Base-by-base conservation (phyloP, 2,888 invertebrate genomes). In the Tetrapedia diversipes region DNA sequence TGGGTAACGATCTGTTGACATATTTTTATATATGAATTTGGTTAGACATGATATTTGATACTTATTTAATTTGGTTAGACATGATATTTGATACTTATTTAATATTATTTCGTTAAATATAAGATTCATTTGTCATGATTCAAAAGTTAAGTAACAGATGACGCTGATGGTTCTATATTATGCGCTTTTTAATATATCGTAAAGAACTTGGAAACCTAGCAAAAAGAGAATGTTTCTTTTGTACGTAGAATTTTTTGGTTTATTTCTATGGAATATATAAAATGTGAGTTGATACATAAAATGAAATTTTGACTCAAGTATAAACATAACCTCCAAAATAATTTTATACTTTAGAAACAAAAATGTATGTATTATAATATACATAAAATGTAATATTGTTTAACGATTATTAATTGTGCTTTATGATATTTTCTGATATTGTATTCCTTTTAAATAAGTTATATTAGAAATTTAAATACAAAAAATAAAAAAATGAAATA, bases 141-240 rank as follows among this genome's bases (percentile, higher is more conserved):
- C 22, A 7, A 10, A 41, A 32, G 63, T 63, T 47, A 34, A 63
- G 10, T 68, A 51, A 68, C 63, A 68, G 68, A 68, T 68, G 68
- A 61, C 68, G 29, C 63, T 63, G 32, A 32, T n/a, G 16, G 63
- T 39, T 51, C 51, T n/a, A 22, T 7, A 19, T 22, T 41, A 19
- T 8, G 7, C 16, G 4, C 8, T 14, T 11, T 22, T 34, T 29
- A 11, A 19, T 32, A 6, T 10, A 45, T 4, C 22, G 6, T 2
- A 7, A 22, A 7, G 4, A 6, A 1, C 8, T 47, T 6, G 4
- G 6, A 47, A 47, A n/a, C 4, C 16, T n/a, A 37, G 11, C 2
- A 37, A 11, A 6, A n/a, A n/a, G 7, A n/a, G n/a, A n/a, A 7
- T 41, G 6, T 0, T 41, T n/a, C 11, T 6, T 41, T 41, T 16